Evolutionary conservation across 2,113 vertebrate species (phyloP), one percentile per base, ranked within the genome.

Genomic region (Acrocephalus arundinaceus): DNA sequence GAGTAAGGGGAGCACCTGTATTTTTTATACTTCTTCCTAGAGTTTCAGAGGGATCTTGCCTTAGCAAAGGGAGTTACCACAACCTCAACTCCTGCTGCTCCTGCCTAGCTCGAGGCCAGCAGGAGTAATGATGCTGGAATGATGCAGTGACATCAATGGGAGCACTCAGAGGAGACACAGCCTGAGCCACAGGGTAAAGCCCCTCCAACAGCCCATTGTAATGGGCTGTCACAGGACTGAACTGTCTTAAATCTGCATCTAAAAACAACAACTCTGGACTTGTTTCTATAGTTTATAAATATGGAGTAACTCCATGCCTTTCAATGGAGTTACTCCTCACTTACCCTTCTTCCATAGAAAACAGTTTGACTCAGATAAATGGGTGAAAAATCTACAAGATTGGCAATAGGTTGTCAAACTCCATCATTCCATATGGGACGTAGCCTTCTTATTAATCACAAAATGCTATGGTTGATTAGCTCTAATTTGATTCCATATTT

Each of bases 371-470:
- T 57, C 61, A 58, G 72, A 94, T 72, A 80, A 93, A 93, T 55
- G 0, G 8, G 43, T 94, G 85, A 96, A 96, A 96, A 98, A 92
- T 25, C 11, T 31, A 46, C 37, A 77, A 86, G 62, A 13, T 45
- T 84, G 83, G 62, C 66, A 58, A 68, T 62, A 87, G 57, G 79
- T 89, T 88, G 72, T 85, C 92, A 96, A 93, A 94, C 72, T 90
- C 52, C 74, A 67, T 79, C 55, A 63, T 93, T 63, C 74, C 54
- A 62, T 75, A 76, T 78, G 71, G 88, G 84, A 92, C 70, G 28
- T 87, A 87, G 55, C 39, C 70, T 83, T 94, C 73, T 92, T 55
- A 91, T 85, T 95, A 95, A 94, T 94, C 94, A 90, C 63, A 86
- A 96, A 97, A 73, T 85, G 55, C 25, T 68, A 25, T 7, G 27